These are phyloP conservation scores for Gymnocypris eckloni DNA, from an alignment of 2,797 vertebrate genomes.

Conservation along the genomic window DNA sequence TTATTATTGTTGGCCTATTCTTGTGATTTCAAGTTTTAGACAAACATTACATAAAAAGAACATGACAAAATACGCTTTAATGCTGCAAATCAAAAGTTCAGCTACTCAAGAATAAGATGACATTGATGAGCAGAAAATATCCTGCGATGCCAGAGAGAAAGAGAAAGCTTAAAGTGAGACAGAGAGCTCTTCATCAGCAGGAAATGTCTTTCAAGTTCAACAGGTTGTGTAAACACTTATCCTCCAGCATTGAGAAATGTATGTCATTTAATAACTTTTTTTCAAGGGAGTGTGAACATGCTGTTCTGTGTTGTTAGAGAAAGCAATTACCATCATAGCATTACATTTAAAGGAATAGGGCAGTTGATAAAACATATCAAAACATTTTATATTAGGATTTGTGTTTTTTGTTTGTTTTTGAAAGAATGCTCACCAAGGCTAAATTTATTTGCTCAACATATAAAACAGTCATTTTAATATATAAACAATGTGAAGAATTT, in stretches of 20 bases:
- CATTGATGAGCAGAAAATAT: conserved; percentile 12
- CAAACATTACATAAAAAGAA: neutral
- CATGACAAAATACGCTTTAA: neutral
- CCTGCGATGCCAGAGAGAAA: conserved; percentile 32
- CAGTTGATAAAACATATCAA: neutral
- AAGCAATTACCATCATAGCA: neutral
- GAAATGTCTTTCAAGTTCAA: conserved; percentile 67
- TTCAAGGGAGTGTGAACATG: conserved; percentile 43
- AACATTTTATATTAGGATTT: neutral
- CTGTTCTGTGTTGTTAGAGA: neutral
- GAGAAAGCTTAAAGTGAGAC: conserved; percentile 33
- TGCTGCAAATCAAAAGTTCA: neutral
- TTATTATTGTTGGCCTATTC: neutral
- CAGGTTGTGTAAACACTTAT: conserved; percentile 67
- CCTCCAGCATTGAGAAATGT: conserved; percentile 57
- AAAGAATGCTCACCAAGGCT: neutral
- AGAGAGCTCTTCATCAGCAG: conserved; percentile 57
- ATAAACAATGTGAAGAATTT: neutral
- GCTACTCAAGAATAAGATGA: neutral
- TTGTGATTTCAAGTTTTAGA: neutral
- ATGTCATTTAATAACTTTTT: conserved; percentile 33
- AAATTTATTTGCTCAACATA: too few species aligned
- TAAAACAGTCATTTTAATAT: neutral
- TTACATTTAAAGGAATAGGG: neutral
- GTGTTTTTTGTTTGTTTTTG: neutral